A percentile compares a stretch with the other conserved stretches of the same genome.
Evolutionary conservation across 2,888 invertebrate genomes (phyloP).

Genomic region (Caenorhabditis macrosperma): DNA sequence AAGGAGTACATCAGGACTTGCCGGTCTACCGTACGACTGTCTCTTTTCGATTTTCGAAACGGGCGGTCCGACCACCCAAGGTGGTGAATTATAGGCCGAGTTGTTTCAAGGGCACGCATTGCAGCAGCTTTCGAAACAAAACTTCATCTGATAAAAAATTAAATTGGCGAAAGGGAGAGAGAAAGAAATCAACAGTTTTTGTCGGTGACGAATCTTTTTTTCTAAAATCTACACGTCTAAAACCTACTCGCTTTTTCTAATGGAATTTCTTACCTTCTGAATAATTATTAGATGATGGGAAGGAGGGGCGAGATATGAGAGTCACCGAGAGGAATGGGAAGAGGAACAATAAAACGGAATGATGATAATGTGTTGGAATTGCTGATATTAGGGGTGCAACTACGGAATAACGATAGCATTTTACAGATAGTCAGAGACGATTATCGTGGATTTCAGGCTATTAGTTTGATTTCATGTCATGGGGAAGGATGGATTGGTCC

Average conservation of each 20-base stretch:
- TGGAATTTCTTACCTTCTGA: neutral
- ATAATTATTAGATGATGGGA: slow-evolving; percentile 10
- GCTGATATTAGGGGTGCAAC: neutral
- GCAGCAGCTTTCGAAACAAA: slow-evolving; percentile 16
- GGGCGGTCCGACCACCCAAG: slow-evolving; percentile 21
- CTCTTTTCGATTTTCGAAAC: slow-evolving; percentile 6
- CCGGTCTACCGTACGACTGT: slow-evolving; percentile 16
- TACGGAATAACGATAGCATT: slow-evolving; percentile 6
- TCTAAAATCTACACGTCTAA: neutral
- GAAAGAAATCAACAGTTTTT: slow-evolving; percentile 18
- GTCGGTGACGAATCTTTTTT: neutral
- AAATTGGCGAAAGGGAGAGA: neutral
- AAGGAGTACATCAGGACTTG: neutral
- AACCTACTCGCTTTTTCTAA: neutral
- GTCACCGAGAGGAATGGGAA: neutral
- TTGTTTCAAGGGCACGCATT: slow-evolving; percentile 19
- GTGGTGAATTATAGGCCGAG: slow-evolving; percentile 19
- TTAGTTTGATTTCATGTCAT: neutral
- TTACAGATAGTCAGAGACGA: slow-evolving; percentile 8
- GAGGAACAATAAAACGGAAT: slow-evolving; percentile 14
- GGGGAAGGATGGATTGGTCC: slow-evolving; percentile 13
- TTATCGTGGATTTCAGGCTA: neutral
- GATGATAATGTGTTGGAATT: neutral
- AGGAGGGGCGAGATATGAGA: neutral
- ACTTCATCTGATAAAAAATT: slow-evolving; percentile 34